phyloP scores from a whole-genome alignment of 2,113 vertebrate genomes.

The Acinonyx jubatus region DNA sequence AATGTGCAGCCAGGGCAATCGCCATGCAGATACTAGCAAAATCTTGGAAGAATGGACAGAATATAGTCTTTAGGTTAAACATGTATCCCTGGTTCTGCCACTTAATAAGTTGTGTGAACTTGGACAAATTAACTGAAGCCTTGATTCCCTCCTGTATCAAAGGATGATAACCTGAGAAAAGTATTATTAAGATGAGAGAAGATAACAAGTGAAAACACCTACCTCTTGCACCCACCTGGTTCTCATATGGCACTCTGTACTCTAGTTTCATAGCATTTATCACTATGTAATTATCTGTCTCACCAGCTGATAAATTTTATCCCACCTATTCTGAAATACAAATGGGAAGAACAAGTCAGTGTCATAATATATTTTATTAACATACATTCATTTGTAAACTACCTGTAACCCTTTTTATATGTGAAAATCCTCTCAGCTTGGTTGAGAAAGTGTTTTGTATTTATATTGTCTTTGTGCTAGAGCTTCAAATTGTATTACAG shows the following conservation, averaged over 20 bases:
- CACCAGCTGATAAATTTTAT: slow-evolving; percentile 50
- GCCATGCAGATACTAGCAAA: background rate
- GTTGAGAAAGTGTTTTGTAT: slow-evolving; percentile 51
- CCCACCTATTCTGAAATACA: slow-evolving; percentile 44
- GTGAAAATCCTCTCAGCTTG: slow-evolving; percentile 30
- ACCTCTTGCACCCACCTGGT: background rate
- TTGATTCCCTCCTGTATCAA: slow-evolving; percentile 43
- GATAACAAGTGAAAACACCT: slow-evolving; percentile 16
- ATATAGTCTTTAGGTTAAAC: slow-evolving; percentile 9
- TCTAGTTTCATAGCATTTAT: slow-evolving; percentile 57
- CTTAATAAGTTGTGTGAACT: slow-evolving; percentile 37
- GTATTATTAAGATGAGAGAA: slow-evolving; percentile 55
- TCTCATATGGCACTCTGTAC: slow-evolving; percentile 40
- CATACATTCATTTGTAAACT: background rate
- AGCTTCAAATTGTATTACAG: background rate
- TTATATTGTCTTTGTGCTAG: background rate
- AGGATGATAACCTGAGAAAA: slow-evolving; percentile 31
- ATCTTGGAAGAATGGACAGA: background rate
- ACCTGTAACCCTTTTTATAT: background rate
- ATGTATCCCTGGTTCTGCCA: slow-evolving; percentile 9
- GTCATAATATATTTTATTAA: slow-evolving; percentile 20
- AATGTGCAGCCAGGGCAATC: background rate
- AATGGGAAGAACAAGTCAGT: slow-evolving; percentile 16
- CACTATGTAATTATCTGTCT: background rate
- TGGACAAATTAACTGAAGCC: slow-evolving; percentile 41